Conservation (phyloP, 92 coral and sea anemone species). For the Chrysogorgia sp. region DNA sequence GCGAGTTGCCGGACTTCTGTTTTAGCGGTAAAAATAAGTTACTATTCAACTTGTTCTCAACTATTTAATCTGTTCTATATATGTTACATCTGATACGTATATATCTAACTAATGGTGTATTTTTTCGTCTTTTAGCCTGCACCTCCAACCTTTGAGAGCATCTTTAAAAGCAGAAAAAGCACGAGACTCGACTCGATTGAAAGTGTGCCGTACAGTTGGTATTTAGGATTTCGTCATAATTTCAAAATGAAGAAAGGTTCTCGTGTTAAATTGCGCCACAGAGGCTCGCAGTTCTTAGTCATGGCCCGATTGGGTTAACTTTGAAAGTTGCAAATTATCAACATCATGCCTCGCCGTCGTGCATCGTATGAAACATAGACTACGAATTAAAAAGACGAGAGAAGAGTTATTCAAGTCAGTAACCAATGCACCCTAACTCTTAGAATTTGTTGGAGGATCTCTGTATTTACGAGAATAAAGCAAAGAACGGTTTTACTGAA, state of each 20-base stretch:
- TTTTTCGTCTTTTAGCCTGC: not conserved
- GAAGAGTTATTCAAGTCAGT: not conserved
- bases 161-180: not conserved
- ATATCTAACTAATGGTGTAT: not conserved
- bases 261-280: not conserved
- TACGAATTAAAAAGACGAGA: not conserved
- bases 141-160: not conserved
- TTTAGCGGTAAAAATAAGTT: too few relatives aligned
- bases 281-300: conserved; percentile 7
- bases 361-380: not conserved
- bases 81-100: not conserved
- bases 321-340: not conserved
- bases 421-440: not conserved
- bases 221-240: conserved; percentile 38
- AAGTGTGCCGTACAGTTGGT: conserved; percentile 17
- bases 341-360: not conserved
- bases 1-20: too few relatives aligned
- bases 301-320: not conserved
- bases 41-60: too few relatives aligned
- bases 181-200: not conserved
- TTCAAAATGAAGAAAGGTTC: conserved; percentile 27
- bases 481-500: too few relatives aligned
- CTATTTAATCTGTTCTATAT: too few relatives aligned
- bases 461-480: too few relatives aligned
- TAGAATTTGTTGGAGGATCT: not conserved